Conservation (phyloP, 1,140 invertebrate genomes). For the Bradynema listronoti region DNA sequence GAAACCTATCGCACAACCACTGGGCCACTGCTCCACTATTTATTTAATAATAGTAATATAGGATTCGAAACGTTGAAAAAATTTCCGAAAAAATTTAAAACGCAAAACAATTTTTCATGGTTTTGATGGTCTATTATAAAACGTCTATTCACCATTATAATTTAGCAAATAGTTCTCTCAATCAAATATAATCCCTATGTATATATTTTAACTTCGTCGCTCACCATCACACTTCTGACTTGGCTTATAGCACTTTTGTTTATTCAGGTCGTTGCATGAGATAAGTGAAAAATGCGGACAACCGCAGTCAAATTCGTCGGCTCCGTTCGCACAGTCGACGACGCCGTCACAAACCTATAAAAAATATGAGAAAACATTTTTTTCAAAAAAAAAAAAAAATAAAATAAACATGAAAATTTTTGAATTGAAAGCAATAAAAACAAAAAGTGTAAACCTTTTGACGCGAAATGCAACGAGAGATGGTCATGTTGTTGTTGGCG, state of each 20-base stretch:
- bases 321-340: constrained; percentile 25
- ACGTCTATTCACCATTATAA: no score
- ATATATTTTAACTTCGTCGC: no score
- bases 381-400: neutral
- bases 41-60: no score
- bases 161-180: no score
- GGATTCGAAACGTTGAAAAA: no score
- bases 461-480: neutral
- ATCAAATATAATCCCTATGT: no score
- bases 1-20: no score
- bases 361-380: neutral
- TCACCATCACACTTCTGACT: constrained; percentile 19
- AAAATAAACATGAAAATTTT: neutral
- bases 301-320: constrained; percentile 34
- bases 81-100: neutral
- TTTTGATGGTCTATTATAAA: no score
- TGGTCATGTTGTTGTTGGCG: neutral
- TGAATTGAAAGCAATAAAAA: constrained; percentile 1
- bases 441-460: neutral
- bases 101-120: no score
- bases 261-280: constrained; percentile 65
- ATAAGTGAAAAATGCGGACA: constrained; percentile 49
- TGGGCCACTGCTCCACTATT: no score
- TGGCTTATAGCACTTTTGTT: constrained; percentile 4
- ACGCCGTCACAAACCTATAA: constrained; percentile 38